These are phyloP conservation scores for Huso huso DNA, from an alignment of 2,797 vertebrate genomes.

Conservation along the genomic window DNA sequence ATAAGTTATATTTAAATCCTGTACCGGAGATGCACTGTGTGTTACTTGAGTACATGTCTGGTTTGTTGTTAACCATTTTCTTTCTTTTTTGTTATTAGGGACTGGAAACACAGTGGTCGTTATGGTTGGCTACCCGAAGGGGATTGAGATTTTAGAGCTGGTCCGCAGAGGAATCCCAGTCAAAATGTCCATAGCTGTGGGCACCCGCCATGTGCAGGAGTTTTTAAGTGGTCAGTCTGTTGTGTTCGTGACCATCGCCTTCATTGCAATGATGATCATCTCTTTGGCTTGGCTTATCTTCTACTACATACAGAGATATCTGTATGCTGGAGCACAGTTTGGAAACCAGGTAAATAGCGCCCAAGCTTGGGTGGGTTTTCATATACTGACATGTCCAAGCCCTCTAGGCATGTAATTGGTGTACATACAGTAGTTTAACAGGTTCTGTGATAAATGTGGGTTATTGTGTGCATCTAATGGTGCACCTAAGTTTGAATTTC, in stretches of 20 bases:
- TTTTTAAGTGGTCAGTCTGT: constrained; percentile 61
- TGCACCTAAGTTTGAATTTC: no score
- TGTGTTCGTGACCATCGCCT: constrained; percentile 65
- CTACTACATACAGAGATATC: constrained; percentile 67
- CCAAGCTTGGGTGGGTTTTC: no score
- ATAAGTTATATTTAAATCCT: no score
- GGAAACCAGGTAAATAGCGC: constrained; percentile 58
- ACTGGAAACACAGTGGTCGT: constrained; percentile 63
- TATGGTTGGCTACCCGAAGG: constrained; percentile 66
- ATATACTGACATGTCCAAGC: no score
- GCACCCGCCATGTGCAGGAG: constrained; percentile 55
- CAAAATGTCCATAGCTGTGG: constrained; percentile 52
- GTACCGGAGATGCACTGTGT: no score
- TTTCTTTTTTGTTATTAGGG: constrained; percentile 38
- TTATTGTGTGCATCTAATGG: no score
- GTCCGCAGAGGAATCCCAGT: constrained; percentile 59
- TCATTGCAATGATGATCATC: constrained; percentile 71
- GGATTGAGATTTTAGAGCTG: constrained; percentile 59
- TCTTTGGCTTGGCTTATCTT: constrained; percentile 66
- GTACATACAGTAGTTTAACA: no score
- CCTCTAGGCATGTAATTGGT: no score
- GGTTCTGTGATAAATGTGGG: no score
- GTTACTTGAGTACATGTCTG: no score
- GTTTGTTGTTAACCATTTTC: no score
- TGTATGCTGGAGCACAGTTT: constrained; percentile 59